phyloP scores from a whole-genome alignment of 1,140 invertebrate genomes.

The Drosophila novamexicana region DNA sequence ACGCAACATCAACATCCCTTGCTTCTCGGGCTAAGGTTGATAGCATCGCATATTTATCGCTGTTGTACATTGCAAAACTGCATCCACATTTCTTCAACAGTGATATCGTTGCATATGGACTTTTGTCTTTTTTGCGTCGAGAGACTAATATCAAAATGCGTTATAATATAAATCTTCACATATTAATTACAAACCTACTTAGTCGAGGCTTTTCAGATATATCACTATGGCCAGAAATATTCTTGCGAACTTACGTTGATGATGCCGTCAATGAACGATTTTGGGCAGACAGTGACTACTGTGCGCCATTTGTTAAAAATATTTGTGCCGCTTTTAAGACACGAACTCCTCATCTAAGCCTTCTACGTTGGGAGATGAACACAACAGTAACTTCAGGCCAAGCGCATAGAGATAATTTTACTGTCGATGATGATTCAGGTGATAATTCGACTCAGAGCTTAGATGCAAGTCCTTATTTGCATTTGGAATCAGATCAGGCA shows the following conservation, averaged over 20 bases:
- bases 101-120: slow-evolving; percentile 91
- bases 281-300: slow-evolving; percentile 97
- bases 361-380: slow-evolving; percentile 87
- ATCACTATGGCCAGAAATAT: slow-evolving; percentile 91
- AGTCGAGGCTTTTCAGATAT: slow-evolving; percentile 92
- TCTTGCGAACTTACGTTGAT: slow-evolving; percentile 94
- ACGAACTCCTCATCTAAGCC: slow-evolving; percentile 88
- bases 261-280: slow-evolving; percentile 96
- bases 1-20: slow-evolving; percentile 86
- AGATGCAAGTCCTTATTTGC: slow-evolving; percentile 63
- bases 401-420: slow-evolving; percentile 83
- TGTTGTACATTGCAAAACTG: slow-evolving; percentile 93
- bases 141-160: slow-evolving; percentile 88
- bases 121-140: slow-evolving; percentile 93
- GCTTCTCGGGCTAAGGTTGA: slow-evolving; percentile 92
- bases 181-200: slow-evolving; percentile 94
- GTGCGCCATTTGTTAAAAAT: slow-evolving; percentile 96
- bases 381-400: slow-evolving; percentile 64
- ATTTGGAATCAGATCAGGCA: slow-evolving; percentile 56
- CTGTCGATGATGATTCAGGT: slow-evolving; percentile 86
- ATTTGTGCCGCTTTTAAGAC: slow-evolving; percentile 95
- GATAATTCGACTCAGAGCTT: slow-evolving; percentile 83
- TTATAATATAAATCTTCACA: slow-evolving; percentile 91
- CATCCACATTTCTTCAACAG: slow-evolving; percentile 91
- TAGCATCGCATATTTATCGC: slow-evolving; percentile 89